These are phyloP conservation scores for Axea sp. DNA, from an alignment of 2,888 invertebrate genomes.

Conservation along the genomic window DNA sequence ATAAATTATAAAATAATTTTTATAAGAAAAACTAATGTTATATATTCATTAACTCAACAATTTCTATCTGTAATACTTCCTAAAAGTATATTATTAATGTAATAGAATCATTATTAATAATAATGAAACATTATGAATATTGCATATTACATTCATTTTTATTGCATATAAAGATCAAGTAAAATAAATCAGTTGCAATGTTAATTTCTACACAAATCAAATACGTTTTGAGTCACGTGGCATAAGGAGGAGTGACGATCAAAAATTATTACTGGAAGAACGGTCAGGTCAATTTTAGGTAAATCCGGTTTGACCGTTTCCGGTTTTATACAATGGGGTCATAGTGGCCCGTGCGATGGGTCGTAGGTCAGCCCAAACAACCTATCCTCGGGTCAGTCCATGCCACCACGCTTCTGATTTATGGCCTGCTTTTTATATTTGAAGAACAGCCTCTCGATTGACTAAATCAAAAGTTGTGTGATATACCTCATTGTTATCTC, in stretches of 20 bases:
- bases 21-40: too few species aligned
- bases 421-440: conserved; percentile 69
- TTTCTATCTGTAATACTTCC: too few species aligned
- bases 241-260: conserved; percentile 76
- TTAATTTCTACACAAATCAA: conserved; percentile 71
- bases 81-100: too few species aligned
- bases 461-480: conserved; percentile 62
- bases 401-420: conserved; percentile 75
- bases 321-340: conserved; percentile 70
- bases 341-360: conserved; percentile 70
- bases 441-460: conserved; percentile 58
- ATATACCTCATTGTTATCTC: conserved; percentile 30
- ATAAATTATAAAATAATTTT: too few species aligned
- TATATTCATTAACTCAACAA: too few species aligned
- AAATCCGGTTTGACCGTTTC: conserved; percentile 73
- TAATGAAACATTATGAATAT: too few species aligned
- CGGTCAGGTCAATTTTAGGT: conserved; percentile 70
- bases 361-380: conserved; percentile 79
- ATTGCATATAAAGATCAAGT: too few species aligned
- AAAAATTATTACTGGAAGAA: conserved; percentile 70
- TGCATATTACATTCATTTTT: too few species aligned
- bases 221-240: conserved; percentile 72
- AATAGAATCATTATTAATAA: too few species aligned
- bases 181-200: background rate
- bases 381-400: conserved; percentile 76